Base-by-base conservation (phyloP, 2,888 invertebrate species). In the Mimas tiliae region DNA sequence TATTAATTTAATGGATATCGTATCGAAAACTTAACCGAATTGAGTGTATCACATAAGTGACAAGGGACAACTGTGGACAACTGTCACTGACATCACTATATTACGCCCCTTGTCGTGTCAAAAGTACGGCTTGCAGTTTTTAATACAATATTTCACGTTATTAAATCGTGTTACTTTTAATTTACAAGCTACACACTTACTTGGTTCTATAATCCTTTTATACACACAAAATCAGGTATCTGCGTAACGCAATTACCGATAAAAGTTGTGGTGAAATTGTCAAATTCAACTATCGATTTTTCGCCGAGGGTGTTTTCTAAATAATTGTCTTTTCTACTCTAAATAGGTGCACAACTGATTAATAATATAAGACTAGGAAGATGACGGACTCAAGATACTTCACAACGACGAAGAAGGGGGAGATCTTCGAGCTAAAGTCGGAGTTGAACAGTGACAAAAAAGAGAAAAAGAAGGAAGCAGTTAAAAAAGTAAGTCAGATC, bases 361-460 rank as follows among this genome's bases (percentile, higher is more conserved):
- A 64, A 38, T 64, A 58, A 67, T 64, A 66, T 63, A 75, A 72
- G 66, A 19, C 16, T 65, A 47, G 33, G 75, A 91, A 82, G 73
- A 99, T 99, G 99, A 99, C 99, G 58, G 99, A 99, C 93, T 99
- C 99, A 64, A 99, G 99, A 91, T 99, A 99, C 94, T 99, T 99
- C 89, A 99, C 99, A 9, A 99, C 99, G 71, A 99, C 99, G 71
- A 99, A 99, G 91, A 99, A 99, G 91, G 99, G 99, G 78, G 99
- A 99, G 94, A 99, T 99, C 85, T 99, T 99, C 93, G 99, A 99
- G 93, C 94, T 99, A 66, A 99, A 99, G 89, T 99, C 99, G 7
- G 99, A 99, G 90, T 94, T 99, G 66, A 99, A 99, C 89, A 99
- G 98, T 95, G 99, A 99, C 87, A 99, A 99, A 90, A 99, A 99